Evolutionary conservation across 2,797 vertebrate species (phyloP), one percentile per base, ranked within the genome.

Genomic region (Muscicapa comitata): DNA sequence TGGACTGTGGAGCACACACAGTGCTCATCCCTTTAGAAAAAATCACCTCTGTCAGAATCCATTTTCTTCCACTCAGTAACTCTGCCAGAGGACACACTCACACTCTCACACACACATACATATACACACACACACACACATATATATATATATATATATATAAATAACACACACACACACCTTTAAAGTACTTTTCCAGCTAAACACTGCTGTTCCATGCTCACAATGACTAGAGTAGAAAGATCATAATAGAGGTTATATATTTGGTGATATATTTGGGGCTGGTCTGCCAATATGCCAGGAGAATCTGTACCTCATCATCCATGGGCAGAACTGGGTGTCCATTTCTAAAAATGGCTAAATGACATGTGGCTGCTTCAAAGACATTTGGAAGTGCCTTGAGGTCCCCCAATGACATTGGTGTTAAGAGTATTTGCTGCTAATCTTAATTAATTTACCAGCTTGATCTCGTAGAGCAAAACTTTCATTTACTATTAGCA

Each of bases 101-200:
- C 23, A 15, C 40, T 3, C 29, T 38, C 13, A 23, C 5, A 20
- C 5, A 29, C 2, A 25, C n/a, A n/a, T n/a, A n/a, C n/a, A n/a
- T n/a, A n/a, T n/a, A n/a, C 0, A 29, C 0, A 66, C 0, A 29
- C 0, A 66, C 0, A 50, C 0, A 33, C 0, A 17, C 1, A 26
- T 0, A 35, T 1, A 37, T 8, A 48, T 12, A 24, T 0, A 47
- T 1, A 23, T 1, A 33, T 1, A 58, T 0, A 63, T 0, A 73
- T 0, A 47, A 1, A 51, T 9, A 38, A 38, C 5, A 54, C 1
- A 61, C 7, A 61, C 7, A 3, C 59, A 20, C n/a, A 21, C 8
- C 57, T 74, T 45, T 23, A 53, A 70, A 57, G 59, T 20, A 48
- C 38, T 83, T 42, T 66, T 85, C 59, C 81, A 79, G 53, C 63